Conservation (phyloP, 2,113 vertebrate species). For the Protobothrops flavoviridis region DNA sequence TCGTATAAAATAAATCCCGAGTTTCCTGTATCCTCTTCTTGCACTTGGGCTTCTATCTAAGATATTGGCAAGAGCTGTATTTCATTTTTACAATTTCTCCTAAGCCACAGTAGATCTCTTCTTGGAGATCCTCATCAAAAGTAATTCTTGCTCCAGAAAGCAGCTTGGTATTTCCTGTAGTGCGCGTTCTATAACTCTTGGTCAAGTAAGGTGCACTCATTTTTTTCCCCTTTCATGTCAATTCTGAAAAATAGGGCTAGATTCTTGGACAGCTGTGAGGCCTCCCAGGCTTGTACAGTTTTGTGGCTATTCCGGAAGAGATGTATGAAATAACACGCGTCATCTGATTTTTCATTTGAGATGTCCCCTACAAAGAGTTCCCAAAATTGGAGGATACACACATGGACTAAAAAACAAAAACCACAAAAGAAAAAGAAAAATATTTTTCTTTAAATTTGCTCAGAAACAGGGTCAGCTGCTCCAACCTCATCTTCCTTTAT, state of each 20-base stretch:
- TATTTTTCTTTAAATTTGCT: background rate
- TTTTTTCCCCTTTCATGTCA: background rate
- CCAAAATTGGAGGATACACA: background rate
- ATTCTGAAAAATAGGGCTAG: background rate
- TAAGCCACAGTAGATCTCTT: slow-evolving; percentile 44
- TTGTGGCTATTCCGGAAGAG: background rate
- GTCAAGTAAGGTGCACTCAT: background rate
- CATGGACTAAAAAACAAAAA: background rate
- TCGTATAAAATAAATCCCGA: slow-evolving; percentile 52
- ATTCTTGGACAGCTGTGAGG: background rate
- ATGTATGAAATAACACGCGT: background rate
- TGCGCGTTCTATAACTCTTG: background rate
- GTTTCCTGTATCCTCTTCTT: slow-evolving; percentile 56
- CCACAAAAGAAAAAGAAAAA: background rate
- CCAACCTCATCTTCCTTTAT: background rate
- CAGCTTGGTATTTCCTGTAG: slow-evolving; percentile 10
- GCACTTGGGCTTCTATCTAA: slow-evolving; percentile 35
- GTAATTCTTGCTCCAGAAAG: background rate
- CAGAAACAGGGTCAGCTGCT: background rate
- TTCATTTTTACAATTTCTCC: slow-evolving; percentile 50
- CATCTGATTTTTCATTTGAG: background rate
- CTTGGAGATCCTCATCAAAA: slow-evolving; percentile 14
- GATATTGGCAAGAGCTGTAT: background rate
- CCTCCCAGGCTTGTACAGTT: background rate
- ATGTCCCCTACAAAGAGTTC: background rate